Evolutionary conservation across 2,888 invertebrate species (phyloP), one percentile per base, ranked within the genome.

Genomic region (Protophormia terraenovae): DNA sequence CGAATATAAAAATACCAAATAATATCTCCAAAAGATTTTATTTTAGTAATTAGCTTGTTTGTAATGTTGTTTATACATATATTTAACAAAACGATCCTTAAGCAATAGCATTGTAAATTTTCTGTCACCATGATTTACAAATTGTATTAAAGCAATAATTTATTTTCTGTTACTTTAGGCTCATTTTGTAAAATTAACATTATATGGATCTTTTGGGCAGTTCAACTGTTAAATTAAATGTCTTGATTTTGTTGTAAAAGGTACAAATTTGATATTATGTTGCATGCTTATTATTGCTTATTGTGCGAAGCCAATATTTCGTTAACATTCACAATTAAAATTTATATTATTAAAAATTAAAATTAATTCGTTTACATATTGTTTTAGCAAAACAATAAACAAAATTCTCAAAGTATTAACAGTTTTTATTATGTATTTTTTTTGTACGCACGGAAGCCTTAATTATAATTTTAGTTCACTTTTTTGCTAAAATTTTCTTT

Each of bases 1-100:
- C 38, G 64, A 66, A 76, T 72, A 62, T 81, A 41, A 53, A n/a
- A 69, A 80, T 72, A 83, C 86, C 76, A 83, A 86, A 83, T 78
- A 79, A 71, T 71, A 62, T 76, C 69, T 55, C 62, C 53, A 62
- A 76, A 71, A 55, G 47, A 58, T 66, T 72, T 66, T 69, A 41
- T 82, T 81, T 82, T 62, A 76, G 41, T 38, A 67, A 19, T 53
- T 67, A 73, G 27, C 41, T 79, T 83, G 69, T 60, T 69, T 69
- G 19, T 27, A 35, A 60, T 35, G 32, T 24, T 69, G n/a, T n/a
- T n/a, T n/a, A n/a, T n/a, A n/a, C 27, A 75, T 58, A 58, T 62
- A 29, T 24, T 64, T 41, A 29, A 64, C 64, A 38, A 41, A 71
- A 22, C 38, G 12, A 50, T 41, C 14, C 6, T 19, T 35, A 71